Evolutionary conservation across 1,140 invertebrate species (phyloP).

Genomic region (Telenomus remus): DNA sequence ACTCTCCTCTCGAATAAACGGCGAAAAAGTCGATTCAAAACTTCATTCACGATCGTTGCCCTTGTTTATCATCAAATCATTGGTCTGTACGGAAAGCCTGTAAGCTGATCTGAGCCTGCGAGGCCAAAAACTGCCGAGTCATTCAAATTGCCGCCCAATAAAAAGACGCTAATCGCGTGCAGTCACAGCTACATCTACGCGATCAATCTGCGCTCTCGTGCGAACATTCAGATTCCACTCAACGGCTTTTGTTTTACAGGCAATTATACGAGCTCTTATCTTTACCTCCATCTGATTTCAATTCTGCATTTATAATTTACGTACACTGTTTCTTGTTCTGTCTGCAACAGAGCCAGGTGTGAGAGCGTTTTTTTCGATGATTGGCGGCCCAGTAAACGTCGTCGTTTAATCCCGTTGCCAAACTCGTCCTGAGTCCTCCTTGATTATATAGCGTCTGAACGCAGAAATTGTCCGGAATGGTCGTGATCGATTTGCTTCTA

Average conservation of each 20-base stretch:
- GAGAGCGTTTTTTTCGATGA: slow-evolving; percentile 12
- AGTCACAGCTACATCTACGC: slow-evolving; percentile 25
- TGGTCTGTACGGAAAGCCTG: slow-evolving; percentile 45
- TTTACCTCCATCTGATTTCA: too few relatives aligned
- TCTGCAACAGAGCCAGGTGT: slow-evolving; percentile 29
- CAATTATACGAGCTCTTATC: neutral
- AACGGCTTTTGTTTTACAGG: slow-evolving; percentile 7
- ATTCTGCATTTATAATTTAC: neutral
- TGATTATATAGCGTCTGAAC: slow-evolving; percentile 45
- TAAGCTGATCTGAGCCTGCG: slow-evolving; percentile 54
- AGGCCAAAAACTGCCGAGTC: slow-evolving; percentile 46
- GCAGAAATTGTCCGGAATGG: slow-evolving; percentile 40
- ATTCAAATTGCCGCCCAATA: slow-evolving; percentile 47
- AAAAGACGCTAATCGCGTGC: slow-evolving; percentile 52
- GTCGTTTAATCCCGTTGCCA: slow-evolving; percentile 31
- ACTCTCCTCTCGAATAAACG: slow-evolving; percentile 50
- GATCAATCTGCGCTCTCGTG: slow-evolving; percentile 26
- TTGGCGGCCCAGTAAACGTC: slow-evolving; percentile 26
- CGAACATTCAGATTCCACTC: slow-evolving; percentile 16
- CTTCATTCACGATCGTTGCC: slow-evolving; percentile 50
- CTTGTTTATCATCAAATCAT: slow-evolving; percentile 54
- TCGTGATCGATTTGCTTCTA: slow-evolving; percentile 48
- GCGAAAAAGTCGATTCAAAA: slow-evolving; percentile 45
- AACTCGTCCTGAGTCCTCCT: slow-evolving; percentile 25
- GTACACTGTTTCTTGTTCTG: neutral